phyloP scores from a whole-genome alignment of 2,888 invertebrate genomes.

The Xanthia togata region DNA sequence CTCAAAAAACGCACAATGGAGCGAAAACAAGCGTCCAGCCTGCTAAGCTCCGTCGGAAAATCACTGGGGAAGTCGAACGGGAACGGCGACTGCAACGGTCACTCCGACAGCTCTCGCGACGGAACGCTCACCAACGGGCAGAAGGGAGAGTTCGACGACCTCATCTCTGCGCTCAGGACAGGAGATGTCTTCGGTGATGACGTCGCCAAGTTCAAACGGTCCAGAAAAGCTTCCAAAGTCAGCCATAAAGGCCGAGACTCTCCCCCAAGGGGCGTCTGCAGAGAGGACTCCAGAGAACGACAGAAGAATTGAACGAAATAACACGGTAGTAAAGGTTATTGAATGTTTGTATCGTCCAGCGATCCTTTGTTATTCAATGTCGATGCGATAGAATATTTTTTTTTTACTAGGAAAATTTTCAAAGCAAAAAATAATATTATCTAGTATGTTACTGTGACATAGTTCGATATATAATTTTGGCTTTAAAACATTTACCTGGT shows the following conservation, averaged over 20 bases:
- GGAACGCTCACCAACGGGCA: conserved; percentile 85
- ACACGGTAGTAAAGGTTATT: conserved; percentile 59
- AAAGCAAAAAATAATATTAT: conserved; percentile 45
- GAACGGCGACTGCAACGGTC: conserved; percentile 90
- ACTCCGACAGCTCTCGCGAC: conserved; percentile 81
- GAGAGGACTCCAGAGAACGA: conserved; percentile 87
- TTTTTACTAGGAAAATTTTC: conserved; percentile 49
- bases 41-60: conserved; percentile 93
- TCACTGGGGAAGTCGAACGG: conserved; percentile 91
- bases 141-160: conserved; percentile 98
- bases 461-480: conserved; percentile 53
- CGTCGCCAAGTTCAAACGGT: conserved; percentile 95
- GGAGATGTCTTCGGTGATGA: conserved; percentile 99
- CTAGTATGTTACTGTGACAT: conserved; percentile 45
- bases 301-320: conserved; percentile 82
- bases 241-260: conserved; percentile 86
- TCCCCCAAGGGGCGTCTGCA: conserved; percentile 83
- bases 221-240: conserved; percentile 86
- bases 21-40: conserved; percentile 94
- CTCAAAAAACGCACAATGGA: conserved; percentile 96
- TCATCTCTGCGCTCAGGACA: conserved; percentile 97
- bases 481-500: conserved; percentile 57
- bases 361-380: conserved; percentile 51
- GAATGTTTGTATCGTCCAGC: conserved; percentile 65
- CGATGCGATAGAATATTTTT: conserved; percentile 54